These are phyloP conservation scores for Habroteleia sp. DNA, from an alignment of 2,888 invertebrate genomes.

Conservation along the genomic window DNA sequence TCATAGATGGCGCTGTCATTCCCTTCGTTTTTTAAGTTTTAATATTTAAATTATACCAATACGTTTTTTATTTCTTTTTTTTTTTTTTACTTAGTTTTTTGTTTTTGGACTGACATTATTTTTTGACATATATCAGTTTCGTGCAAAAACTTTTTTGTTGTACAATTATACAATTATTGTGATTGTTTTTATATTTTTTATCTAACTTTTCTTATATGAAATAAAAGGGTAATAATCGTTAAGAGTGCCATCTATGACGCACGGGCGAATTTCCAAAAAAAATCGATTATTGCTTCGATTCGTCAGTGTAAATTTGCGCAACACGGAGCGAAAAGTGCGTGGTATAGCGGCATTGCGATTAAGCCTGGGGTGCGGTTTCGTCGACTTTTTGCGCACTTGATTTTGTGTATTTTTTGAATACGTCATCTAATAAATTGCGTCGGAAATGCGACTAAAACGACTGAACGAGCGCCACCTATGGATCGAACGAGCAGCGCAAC, in stretches of 20 bases:
- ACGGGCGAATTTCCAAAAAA: constrained; percentile 12
- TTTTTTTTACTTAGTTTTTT: constrained; percentile 7
- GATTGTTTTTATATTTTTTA: neutral
- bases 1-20: constrained; percentile 40
- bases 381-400: constrained; percentile 20
- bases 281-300: neutral
- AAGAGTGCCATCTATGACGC: constrained; percentile 32
- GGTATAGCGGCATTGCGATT: constrained; percentile 21
- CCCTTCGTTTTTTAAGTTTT: neutral
- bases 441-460: constrained; percentile 30
- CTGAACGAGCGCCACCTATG: constrained; percentile 15
- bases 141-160: too few species aligned
- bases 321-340: constrained; percentile 18
- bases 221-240: neutral
- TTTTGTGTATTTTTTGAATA: constrained; percentile 3
- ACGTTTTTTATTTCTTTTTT: neutral
- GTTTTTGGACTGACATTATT: too few species aligned
- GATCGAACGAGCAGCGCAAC: constrained; percentile 3
- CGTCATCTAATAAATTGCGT: constrained; percentile 3
- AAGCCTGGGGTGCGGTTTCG: constrained; percentile 14
- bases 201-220: too few species aligned
- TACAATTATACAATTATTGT: neutral
- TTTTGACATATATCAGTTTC: too few species aligned
- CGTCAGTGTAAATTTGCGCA: constrained; percentile 14
- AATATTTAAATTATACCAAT: constrained; percentile 2